Percentiles rank a stretch among this genome's conserved stretches.
phyloP scores from a whole-genome alignment of 2,797 vertebrate genomes.

The Rhinogobio ventralis region DNA sequence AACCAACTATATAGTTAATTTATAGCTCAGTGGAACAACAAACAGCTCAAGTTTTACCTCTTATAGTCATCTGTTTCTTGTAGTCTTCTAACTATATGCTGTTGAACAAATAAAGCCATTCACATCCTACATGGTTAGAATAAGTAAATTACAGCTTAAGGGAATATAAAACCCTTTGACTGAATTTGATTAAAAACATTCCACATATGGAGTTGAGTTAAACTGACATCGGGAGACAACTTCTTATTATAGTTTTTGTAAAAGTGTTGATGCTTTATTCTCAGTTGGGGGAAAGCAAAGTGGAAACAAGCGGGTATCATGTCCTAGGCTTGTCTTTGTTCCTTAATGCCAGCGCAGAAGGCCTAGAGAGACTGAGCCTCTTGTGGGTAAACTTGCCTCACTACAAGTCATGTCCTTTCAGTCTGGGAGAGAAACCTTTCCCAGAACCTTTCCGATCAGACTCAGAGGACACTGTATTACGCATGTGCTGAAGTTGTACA shows the following conservation, averaged over 20 bases:
- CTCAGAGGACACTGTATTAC: slow-evolving; percentile 45
- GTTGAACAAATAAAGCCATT: slow-evolving; percentile 63
- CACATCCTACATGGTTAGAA: slow-evolving; percentile 67
- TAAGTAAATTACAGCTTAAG: slow-evolving; percentile 57
- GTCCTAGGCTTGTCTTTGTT: slow-evolving; percentile 36
- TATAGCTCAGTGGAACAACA: slow-evolving; percentile 64
- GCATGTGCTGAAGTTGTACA: slow-evolving; percentile 53
- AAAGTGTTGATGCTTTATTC: slow-evolving; percentile 27
- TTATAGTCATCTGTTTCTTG: slow-evolving; percentile 64
- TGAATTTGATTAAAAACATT: slow-evolving; percentile 34
- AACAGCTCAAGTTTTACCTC: slow-evolving; percentile 43
- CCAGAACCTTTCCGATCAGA: slow-evolving; percentile 65
- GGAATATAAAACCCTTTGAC: background rate
- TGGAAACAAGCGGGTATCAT: slow-evolving; percentile 6
- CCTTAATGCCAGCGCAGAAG: slow-evolving; percentile 18
- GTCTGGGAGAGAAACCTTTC: slow-evolving; percentile 79
- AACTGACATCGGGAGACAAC: slow-evolving; percentile 27
- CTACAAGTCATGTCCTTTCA: slow-evolving; percentile 49
- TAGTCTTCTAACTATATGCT: slow-evolving; percentile 63
- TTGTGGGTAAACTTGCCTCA: slow-evolving; percentile 56
- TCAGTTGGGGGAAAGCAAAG: slow-evolving; percentile 24
- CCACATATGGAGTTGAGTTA: slow-evolving; percentile 29
- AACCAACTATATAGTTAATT: slow-evolving; percentile 72
- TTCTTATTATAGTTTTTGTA: slow-evolving; percentile 18
- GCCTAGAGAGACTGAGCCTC: slow-evolving; percentile 50